These are phyloP conservation scores for Belonocnema kinseyi DNA, from an alignment of 1,140 invertebrate genomes.

Conservation along the genomic window DNA sequence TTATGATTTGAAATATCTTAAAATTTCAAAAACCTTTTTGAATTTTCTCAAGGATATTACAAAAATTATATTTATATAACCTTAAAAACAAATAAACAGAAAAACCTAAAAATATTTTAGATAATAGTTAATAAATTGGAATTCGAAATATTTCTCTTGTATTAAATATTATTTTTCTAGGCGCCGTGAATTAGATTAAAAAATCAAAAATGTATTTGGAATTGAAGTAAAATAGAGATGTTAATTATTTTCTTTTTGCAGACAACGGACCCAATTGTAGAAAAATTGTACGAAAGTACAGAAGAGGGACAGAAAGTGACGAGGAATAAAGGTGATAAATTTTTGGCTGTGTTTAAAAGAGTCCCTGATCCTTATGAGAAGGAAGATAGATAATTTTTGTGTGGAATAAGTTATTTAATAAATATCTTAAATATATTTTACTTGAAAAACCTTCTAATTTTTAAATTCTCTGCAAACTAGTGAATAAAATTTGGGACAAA, in stretches of 20 bases:
- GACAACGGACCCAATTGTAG: conserved; percentile 89
- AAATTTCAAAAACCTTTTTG: too few relatives aligned
- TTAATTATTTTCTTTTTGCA: conserved; percentile 68
- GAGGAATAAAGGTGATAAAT: conserved; percentile 95
- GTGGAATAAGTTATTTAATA: not conserved
- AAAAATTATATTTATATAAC: too few relatives aligned
- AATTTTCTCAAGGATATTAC: too few relatives aligned
- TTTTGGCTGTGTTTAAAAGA: conserved; percentile 91
- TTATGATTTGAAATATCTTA: too few relatives aligned
- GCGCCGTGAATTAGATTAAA: not conserved
- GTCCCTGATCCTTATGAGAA: conserved; percentile 76
- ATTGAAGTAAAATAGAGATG: not conserved
- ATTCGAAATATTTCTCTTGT: too few relatives aligned
- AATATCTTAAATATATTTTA: not conserved
- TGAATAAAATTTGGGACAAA: not conserved
- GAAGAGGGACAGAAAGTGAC: conserved; percentile 99
- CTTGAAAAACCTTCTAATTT: too few relatives aligned
- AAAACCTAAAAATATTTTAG: too few relatives aligned
- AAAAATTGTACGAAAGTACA: conserved; percentile 92
- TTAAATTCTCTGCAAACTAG: not conserved
- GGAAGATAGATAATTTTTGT: conserved; percentile 43
- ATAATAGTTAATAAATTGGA: too few relatives aligned
- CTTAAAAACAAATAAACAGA: too few relatives aligned
- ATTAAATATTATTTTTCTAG: too few relatives aligned
- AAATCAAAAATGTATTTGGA: conserved; percentile 29